Evolutionary conservation across 2,888 invertebrate species (phyloP).

Genomic region (Sphaeridia pumilis): DNA sequence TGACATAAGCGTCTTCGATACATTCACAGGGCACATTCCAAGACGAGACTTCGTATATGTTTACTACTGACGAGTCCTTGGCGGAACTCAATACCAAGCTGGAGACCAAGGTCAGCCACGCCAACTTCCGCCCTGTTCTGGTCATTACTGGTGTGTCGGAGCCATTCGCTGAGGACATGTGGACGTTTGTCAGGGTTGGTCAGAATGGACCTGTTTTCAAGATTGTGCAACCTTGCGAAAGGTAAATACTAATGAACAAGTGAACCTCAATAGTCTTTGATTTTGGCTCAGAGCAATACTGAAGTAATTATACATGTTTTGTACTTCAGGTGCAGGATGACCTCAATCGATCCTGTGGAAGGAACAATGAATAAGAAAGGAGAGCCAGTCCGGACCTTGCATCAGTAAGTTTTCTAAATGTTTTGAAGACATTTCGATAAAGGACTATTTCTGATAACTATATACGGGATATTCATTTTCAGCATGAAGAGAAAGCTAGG

Average conservation of each 20-base stretch:
- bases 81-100: constrained; percentile 21
- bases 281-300: neutral
- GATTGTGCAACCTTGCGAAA: constrained; percentile 22
- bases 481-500: constrained; percentile 20
- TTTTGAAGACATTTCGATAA: neutral
- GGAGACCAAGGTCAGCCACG: constrained; percentile 13
- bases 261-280: neutral
- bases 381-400: constrained; percentile 23
- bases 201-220: constrained; percentile 25
- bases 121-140: constrained; percentile 24
- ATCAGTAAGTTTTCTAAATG: constrained; percentile 13
- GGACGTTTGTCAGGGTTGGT: constrained; percentile 26
- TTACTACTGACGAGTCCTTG: constrained; percentile 27
- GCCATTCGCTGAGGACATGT: constrained; percentile 29
- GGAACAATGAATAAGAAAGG: constrained; percentile 19
- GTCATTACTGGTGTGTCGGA: constrained; percentile 20
- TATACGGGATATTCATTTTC: neutral
- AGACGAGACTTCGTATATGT: constrained; percentile 32
- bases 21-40: constrained; percentile 26
- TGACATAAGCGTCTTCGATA: neutral
- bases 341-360: constrained; percentile 26
- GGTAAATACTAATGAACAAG: constrained; percentile 11
- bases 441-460: too few species aligned
- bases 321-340: constrained; percentile 21
- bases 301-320: neutral